Evolutionary conservation across 2,888 invertebrate genomes (phyloP).

Genomic region (Dolichomitus sp.): DNA sequence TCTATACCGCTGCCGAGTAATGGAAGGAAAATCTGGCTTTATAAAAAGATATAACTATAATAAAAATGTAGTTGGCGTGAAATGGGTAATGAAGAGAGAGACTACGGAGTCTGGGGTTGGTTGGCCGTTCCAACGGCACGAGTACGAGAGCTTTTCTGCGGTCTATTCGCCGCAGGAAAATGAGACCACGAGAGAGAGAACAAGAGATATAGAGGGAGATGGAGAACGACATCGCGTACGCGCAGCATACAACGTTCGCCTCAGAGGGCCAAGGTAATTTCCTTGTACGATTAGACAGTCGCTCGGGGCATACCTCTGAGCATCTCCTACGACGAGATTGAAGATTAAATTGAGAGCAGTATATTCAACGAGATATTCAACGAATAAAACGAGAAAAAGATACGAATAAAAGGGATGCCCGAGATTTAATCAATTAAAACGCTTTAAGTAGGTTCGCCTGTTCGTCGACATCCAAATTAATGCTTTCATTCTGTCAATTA

Average conservation of each 20-base stretch:
- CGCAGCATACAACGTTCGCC: slow-evolving; percentile 35
- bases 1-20: slow-evolving; percentile 30
- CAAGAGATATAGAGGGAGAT: slow-evolving; percentile 21
- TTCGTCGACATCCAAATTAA: too few species aligned
- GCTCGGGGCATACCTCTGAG: slow-evolving; percentile 23
- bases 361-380: slow-evolving; percentile 36
- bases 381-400: slow-evolving; percentile 28
- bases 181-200: slow-evolving; percentile 32
- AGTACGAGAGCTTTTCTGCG: slow-evolving; percentile 43
- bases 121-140: slow-evolving; percentile 11
- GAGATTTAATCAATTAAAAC: background rate
- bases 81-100: slow-evolving; percentile 62
- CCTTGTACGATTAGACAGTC: slow-evolving; percentile 64
- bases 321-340: slow-evolving; percentile 50
- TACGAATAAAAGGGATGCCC: background rate
- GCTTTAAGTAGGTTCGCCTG: background rate
- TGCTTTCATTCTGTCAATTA: too few species aligned
- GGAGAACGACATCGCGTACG: slow-evolving; percentile 33
- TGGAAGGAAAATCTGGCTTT: slow-evolving; percentile 59
- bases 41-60: slow-evolving; percentile 64
- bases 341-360: slow-evolving; percentile 56
- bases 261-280: slow-evolving; percentile 61
- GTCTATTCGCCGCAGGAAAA: slow-evolving; percentile 45
- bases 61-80: slow-evolving; percentile 63
- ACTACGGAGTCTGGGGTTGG: slow-evolving; percentile 4